phyloP scores from a whole-genome alignment of 2,797 vertebrate genomes.

The Pagetopsis macropterus region DNA sequence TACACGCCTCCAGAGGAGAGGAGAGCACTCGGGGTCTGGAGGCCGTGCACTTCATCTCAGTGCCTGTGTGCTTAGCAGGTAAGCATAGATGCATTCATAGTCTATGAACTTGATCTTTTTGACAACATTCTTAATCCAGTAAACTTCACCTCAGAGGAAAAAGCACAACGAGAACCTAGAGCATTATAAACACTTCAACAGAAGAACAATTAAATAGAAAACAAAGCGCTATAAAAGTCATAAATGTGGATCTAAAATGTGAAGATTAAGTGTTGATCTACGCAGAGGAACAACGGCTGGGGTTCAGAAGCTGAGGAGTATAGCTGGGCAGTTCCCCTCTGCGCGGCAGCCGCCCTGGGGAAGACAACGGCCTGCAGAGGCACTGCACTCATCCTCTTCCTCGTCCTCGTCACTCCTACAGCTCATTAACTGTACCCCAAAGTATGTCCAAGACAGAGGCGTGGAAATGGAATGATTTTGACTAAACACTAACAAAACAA shows the following conservation, averaged over 20 bases:
- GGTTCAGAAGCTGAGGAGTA: conserved; percentile 23
- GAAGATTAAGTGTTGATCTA: conserved; percentile 61
- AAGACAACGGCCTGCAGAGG: conserved; percentile 56
- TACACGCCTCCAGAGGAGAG: conserved; percentile 63
- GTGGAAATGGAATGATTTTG: conserved; percentile 69
- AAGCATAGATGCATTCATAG: conserved; percentile 88
- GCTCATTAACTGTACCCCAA: conserved; percentile 55
- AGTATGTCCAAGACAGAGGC: conserved; percentile 51
- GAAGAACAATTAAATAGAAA: conserved; percentile 44
- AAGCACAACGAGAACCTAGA: conserved; percentile 69
- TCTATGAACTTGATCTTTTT: conserved; percentile 86
- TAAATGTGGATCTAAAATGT: conserved; percentile 49
- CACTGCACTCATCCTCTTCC: conserved; percentile 5
- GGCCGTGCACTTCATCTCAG: conserved; percentile 90
- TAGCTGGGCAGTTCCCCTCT: conserved; percentile 32
- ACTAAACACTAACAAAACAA: conserved; percentile 33
- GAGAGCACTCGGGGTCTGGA: conserved; percentile 83
- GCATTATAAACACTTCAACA: conserved; percentile 59
- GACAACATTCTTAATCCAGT: conserved; percentile 93
- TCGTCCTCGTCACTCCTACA: conserved; percentile 30
- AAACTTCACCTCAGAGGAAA: conserved; percentile 89
- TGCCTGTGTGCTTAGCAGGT: conserved; percentile 91
- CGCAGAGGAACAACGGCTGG: conserved; percentile 46
- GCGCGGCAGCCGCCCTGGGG: conserved; percentile 25
- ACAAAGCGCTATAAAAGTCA: conserved; percentile 43